Percentiles rank a stretch among this genome's conserved stretches.
These are phyloP conservation scores for Baronia brevicornis DNA, from an alignment of 2,888 invertebrate genomes.

Conservation along the genomic window DNA sequence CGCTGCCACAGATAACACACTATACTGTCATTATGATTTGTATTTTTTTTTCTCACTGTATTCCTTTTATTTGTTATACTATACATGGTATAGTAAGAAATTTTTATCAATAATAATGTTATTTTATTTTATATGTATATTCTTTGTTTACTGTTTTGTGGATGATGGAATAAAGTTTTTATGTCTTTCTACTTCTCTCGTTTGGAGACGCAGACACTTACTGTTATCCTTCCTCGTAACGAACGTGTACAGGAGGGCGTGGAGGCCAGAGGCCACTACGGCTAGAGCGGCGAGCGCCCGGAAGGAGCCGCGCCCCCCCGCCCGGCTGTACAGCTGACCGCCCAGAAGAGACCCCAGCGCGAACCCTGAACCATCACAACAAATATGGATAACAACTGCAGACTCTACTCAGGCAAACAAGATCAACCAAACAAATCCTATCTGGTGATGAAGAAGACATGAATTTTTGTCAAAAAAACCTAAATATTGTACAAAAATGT, in stretches of 20 bases:
- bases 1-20: no score
- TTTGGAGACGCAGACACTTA: conserved; percentile 9
- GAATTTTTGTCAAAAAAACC: conserved; percentile 18
- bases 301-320: conserved; percentile 75
- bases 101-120: not conserved
- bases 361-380: conserved; percentile 77
- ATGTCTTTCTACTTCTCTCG: not conserved
- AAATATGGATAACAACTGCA: no score
- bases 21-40: no score
- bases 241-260: conserved; percentile 31
- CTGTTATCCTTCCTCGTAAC: conserved; percentile 19
- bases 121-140: not conserved
- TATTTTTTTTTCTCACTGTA: no score
- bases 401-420: no score
- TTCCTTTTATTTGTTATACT: no score
- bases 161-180: not conserved
- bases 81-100: no score
- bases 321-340: conserved; percentile 78
- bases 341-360: conserved; percentile 85
- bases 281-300: conserved; percentile 41
- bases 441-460: not conserved
- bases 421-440: no score
- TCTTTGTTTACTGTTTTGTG: not conserved
- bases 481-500: not conserved
- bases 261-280: conserved; percentile 28